Percentiles rank a stretch among this genome's conserved stretches.
Evolutionary conservation across 2,888 invertebrate species (phyloP).

Genomic region (Microchrysa polita): DNA sequence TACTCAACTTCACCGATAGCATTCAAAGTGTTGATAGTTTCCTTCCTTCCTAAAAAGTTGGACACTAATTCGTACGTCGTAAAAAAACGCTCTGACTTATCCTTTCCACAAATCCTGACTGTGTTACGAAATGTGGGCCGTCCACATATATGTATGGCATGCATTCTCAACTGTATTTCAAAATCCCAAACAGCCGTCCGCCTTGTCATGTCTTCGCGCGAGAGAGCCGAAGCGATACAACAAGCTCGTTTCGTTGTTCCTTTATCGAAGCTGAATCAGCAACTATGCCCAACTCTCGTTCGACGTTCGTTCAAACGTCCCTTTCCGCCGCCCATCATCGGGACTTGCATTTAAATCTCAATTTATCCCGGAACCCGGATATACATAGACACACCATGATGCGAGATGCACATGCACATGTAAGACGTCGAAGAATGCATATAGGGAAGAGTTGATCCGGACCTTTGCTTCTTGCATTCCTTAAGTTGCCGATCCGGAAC

Average conservation of each 20-base stretch:
- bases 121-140: too few relatives aligned
- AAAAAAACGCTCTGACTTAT: too few relatives aligned
- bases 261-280: constrained; percentile 40
- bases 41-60: too few relatives aligned
- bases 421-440: background rate
- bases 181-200: background rate
- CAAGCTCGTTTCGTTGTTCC: constrained; percentile 6
- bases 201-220: constrained; percentile 24
- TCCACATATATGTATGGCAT: too few relatives aligned
- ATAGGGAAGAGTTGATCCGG: constrained; percentile 15
- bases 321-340: too few relatives aligned
- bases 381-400: background rate
- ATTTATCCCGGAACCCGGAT: constrained; percentile 1
- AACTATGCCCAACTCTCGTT: background rate
- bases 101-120: too few relatives aligned
- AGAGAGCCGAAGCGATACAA: background rate
- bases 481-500: constrained; percentile 15
- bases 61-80: too few relatives aligned
- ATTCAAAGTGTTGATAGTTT: too few relatives aligned
- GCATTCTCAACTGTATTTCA: background rate
- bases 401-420: too few relatives aligned
- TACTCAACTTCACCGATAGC: too few relatives aligned
- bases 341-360: constrained; percentile 19
- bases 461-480: constrained; percentile 24
- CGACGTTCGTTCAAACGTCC: background rate